These are phyloP conservation scores for Eulemur rufifrons DNA, from an alignment of 2,113 vertebrate genomes.

Conservation along the genomic window DNA sequence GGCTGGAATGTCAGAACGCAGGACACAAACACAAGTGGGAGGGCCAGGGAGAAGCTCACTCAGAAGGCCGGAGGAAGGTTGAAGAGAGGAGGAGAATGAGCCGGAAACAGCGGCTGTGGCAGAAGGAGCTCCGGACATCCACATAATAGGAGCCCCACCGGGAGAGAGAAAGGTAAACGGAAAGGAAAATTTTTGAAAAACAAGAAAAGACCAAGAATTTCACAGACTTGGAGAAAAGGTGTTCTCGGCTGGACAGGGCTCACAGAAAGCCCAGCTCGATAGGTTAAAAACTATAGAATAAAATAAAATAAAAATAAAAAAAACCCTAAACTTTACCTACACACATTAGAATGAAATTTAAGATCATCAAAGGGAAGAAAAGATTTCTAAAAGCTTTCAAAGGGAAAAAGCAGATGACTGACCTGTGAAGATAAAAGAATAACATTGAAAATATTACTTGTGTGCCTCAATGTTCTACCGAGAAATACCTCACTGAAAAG, in stretches of 20 bases:
- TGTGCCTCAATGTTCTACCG: fast-evolving
- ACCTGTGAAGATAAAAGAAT: background rate
- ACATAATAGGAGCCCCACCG: fast-evolving
- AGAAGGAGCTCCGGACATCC: background rate
- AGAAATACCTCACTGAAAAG: background rate
- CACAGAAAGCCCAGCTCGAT: background rate
- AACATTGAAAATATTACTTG: background rate
- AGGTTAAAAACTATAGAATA: background rate
- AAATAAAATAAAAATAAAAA: background rate
- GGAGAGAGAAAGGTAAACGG: background rate
- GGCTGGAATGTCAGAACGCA: fast-evolving
- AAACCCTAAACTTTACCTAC: background rate
- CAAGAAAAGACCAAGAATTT: constrained; percentile 6
- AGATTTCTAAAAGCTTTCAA: background rate
- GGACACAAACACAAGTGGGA: too few species aligned
- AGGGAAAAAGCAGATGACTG: background rate
- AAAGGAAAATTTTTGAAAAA: background rate
- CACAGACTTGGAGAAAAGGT: background rate
- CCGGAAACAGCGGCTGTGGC: fast-evolving
- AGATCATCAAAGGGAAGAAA: constrained; percentile 19
- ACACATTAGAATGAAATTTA: background rate
- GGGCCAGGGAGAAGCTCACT: too few species aligned
- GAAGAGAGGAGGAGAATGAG: too few species aligned
- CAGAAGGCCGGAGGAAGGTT: fast-evolving
- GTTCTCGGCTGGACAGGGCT: background rate